Evolutionary conservation across 2,888 invertebrate genomes (phyloP), one percentile per base, ranked within the genome.

Genomic region (Ormyrus thymus): DNA sequence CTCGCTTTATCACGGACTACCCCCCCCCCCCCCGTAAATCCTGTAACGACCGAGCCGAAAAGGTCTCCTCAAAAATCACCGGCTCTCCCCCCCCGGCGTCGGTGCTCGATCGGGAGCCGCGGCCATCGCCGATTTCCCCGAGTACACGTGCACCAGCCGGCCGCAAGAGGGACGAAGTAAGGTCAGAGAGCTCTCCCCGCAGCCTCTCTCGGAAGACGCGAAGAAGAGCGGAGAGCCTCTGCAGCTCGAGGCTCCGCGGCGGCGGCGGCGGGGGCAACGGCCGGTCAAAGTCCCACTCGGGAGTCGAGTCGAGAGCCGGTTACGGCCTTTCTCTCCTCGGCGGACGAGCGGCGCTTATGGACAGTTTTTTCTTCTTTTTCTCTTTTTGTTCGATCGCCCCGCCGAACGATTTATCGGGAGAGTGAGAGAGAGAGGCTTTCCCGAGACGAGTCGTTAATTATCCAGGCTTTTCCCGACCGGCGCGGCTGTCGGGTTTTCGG

Each of bases 251-350:
- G 45, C 13, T 9, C 48, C 2, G 58, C 45, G 45, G 0, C n/a
- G 45, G 53, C 5, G 55, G 80, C 82, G 85, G 83, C 51, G 45
- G 87, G 89, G 88, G 89, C 89, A 90, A 89, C 87, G 89, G 85
- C 89, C 89, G 89, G 89, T 89, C 89, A 90, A 87, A 88, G 89
- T 89, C 89, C 87, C 87, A 85, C 86, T 77, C 79, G 73, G n/a
- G 45, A 45, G 64, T 55, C 58, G 55, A 6, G 13, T 43, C 13
- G n/a, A 56, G 50, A 76, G 81, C 72, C 77, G 45, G 70, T 73
- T 72, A 69, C 43, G 50, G 81, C 77, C 80, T 79, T 65, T 73
- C 77, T 76, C 65, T 68, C 64, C 71, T 53, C 69, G 29, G 4
- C 29, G 29, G 13, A 45, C 13, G n/a, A 56, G 50, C 75, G 81